Conservation (phyloP, 2,888 invertebrate genomes). For the Drosophila neotestacea region DNA sequence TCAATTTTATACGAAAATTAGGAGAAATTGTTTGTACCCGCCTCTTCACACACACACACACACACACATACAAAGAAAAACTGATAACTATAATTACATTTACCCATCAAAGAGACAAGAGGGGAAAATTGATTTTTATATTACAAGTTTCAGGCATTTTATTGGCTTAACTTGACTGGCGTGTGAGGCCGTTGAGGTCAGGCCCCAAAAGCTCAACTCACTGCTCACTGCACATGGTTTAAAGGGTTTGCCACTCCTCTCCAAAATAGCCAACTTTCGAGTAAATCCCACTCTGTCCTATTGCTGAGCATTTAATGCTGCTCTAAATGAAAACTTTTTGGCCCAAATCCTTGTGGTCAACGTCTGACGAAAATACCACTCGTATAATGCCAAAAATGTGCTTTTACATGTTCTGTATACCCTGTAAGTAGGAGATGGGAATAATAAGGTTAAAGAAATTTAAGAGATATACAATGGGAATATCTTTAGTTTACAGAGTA, state of each 20-base stretch:
- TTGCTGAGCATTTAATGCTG: slow-evolving; percentile 73
- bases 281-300: slow-evolving; percentile 60
- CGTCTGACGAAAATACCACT: slow-evolving; percentile 47
- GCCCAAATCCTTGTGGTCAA: slow-evolving; percentile 56
- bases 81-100: slow-evolving; percentile 46
- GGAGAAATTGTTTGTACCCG: slow-evolving; percentile 54
- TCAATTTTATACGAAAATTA: slow-evolving; percentile 48
- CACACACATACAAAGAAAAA: not conserved
- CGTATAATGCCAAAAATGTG: slow-evolving; percentile 27
- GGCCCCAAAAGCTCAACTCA: slow-evolving; percentile 16
- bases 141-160: slow-evolving; percentile 45
- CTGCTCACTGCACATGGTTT: slow-evolving; percentile 10
- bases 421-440: not conserved
- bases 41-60: slow-evolving; percentile 2
- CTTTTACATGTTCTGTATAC: slow-evolving; percentile 13
- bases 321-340: slow-evolving; percentile 68
- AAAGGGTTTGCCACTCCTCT: slow-evolving; percentile 7
- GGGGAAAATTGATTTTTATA: slow-evolving; percentile 73
- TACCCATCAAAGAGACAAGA: slow-evolving; percentile 1
- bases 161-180: slow-evolving; percentile 41
- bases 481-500: too few relatives aligned
- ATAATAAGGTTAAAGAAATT: not conserved
- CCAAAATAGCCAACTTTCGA: not conserved
- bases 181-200: slow-evolving; percentile 55
- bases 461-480: too few relatives aligned